Conservation (phyloP, 2,113 vertebrate genomes). For the Myrmecophaga tridactyla region DNA sequence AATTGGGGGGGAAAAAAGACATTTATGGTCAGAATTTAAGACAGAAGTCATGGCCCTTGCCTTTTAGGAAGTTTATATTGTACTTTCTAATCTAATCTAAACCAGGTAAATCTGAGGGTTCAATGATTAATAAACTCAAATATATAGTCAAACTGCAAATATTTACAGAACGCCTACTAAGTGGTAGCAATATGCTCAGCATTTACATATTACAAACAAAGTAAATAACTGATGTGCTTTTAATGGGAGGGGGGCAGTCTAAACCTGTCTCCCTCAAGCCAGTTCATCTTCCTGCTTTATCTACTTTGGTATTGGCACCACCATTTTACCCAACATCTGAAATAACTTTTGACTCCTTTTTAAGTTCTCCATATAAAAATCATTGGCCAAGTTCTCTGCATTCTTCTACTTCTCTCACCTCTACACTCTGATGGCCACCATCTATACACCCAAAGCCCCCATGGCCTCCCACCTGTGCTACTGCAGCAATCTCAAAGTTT, state of each 20-base stretch:
- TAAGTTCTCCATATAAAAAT: neutral
- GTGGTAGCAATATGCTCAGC: neutral
- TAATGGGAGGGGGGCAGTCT: neutral
- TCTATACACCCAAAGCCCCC: neutral
- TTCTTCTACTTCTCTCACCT: too few relatives aligned
- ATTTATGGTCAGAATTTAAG: neutral
- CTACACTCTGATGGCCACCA: neutral
- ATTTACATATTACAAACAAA: neutral
- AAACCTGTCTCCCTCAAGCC: neutral
- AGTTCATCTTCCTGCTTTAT: neutral
- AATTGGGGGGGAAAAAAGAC: neutral
- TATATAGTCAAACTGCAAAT: neutral
- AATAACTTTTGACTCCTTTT: neutral
- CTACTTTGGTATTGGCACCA: neutral
- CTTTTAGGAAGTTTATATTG: neutral
- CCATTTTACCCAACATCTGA: neutral
- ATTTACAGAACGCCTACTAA: neutral
- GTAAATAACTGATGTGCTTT: neutral
- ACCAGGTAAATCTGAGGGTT: neutral
- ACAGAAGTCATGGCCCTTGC: neutral
- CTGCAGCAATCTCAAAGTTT: neutral
- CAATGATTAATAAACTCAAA: neutral
- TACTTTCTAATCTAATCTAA: slow-evolving; percentile 22
- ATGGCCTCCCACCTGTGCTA: neutral
- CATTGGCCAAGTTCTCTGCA: neutral